A percentile compares a stretch with the other conserved stretches of the same genome.
Conservation (phyloP, 2,797 vertebrate species). For the Oreortyx pictus region DNA sequence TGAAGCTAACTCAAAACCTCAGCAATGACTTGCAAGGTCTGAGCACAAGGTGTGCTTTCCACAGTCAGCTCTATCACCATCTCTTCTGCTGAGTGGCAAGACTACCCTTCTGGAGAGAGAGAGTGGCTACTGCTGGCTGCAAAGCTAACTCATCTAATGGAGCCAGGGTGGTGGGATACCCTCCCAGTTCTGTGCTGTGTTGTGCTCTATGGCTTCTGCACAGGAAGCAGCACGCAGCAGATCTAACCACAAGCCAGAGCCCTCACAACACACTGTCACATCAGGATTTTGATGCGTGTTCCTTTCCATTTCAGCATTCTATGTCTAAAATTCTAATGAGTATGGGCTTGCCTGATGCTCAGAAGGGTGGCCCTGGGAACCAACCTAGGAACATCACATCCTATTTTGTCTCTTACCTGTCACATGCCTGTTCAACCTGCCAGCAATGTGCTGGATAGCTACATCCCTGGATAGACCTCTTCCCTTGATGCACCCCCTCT, state of each 20-base stretch:
- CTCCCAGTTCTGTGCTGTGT: fast-evolving
- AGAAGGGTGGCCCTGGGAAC: not conserved
- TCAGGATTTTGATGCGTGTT: fast-evolving
- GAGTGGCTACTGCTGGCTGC: not conserved
- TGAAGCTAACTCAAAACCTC: not conserved
- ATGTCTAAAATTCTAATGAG: not conserved
- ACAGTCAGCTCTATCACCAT: not conserved
- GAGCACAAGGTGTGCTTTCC: not conserved
- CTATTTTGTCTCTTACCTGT: not conserved
- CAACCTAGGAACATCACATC: fast-evolving
- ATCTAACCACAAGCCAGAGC: not conserved
- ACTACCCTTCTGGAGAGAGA: not conserved
- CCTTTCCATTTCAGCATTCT: not conserved
- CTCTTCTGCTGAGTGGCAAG: fast-evolving
- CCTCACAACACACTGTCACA: fast-evolving
- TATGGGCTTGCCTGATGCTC: not conserved
- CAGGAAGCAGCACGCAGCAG: fast-evolving
- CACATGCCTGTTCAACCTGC: not conserved
- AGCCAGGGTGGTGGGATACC: not conserved
- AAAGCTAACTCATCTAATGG: not conserved
- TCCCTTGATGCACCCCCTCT: not conserved
- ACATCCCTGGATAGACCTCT: too few relatives aligned
- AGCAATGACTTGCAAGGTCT: not conserved
- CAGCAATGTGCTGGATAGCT: not conserved
- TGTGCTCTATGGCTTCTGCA: not conserved